Conservation (phyloP, 2,888 invertebrate genomes). For the Drosophila mimetica region DNA sequence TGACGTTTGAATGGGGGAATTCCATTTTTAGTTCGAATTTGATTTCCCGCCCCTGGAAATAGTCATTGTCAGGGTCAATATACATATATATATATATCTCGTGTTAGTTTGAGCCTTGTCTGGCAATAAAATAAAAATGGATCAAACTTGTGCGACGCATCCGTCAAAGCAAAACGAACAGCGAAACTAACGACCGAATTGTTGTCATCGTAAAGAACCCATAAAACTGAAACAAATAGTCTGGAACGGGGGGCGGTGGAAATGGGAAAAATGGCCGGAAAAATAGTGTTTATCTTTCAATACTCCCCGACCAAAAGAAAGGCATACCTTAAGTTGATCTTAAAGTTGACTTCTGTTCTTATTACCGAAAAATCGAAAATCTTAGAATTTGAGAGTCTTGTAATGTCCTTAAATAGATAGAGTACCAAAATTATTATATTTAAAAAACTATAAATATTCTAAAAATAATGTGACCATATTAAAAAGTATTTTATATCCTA, state of each 20-base stretch:
- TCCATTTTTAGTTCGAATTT: constrained; percentile 6
- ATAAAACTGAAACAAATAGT: constrained; percentile 50
- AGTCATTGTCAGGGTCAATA: constrained; percentile 37
- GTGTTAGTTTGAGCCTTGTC: constrained; percentile 42
- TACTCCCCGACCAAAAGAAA: background rate
- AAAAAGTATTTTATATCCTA: no score
- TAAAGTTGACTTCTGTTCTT: constrained; percentile 1
- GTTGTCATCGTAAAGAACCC: constrained; percentile 63
- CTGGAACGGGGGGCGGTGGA: background rate
- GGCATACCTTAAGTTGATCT: background rate
- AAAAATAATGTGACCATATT: no score
- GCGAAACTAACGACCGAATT: constrained; percentile 27
- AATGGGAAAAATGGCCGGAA: background rate
- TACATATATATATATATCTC: constrained; percentile 41
- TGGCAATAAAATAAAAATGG: constrained; percentile 58
- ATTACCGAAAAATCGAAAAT: no score
- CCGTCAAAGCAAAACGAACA: constrained; percentile 29
- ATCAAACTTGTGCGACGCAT: constrained; percentile 67
- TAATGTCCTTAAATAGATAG: no score
- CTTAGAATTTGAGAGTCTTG: background rate
- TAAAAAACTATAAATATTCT: background rate
- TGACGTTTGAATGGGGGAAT: background rate
- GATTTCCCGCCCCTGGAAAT: constrained; percentile 2
- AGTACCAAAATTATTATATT: background rate
- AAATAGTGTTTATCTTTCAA: constrained; percentile 2